These are phyloP conservation scores for Gorsachius goisagi DNA, from an alignment of 2,113 vertebrate species.

Conservation along the genomic window DNA sequence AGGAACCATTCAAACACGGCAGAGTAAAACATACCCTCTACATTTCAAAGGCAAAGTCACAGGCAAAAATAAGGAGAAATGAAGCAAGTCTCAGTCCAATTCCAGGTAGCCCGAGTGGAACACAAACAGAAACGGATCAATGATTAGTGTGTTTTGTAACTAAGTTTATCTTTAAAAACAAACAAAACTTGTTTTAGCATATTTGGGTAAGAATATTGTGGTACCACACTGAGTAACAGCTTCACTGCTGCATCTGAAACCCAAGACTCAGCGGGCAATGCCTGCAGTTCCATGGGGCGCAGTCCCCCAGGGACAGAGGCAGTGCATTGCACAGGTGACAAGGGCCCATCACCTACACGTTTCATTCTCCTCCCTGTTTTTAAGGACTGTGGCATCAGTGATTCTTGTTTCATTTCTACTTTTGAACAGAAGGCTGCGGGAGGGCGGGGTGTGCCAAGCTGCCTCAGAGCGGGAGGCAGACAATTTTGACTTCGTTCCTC, in stretches of 20 bases:
- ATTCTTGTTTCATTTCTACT: background rate
- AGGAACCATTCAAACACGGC: background rate
- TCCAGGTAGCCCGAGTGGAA: background rate
- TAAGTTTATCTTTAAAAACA: background rate
- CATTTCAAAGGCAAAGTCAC: background rate
- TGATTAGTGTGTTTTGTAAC: background rate
- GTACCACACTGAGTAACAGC: rapidly evolving
- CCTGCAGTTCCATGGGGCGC: background rate
- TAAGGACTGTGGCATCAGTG: background rate
- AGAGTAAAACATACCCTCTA: background rate
- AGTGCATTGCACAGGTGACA: no score
- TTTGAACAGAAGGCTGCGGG: background rate
- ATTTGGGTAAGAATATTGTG: background rate
- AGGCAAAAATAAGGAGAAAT: background rate
- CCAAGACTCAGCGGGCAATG: rapidly evolving
- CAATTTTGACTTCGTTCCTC: background rate
- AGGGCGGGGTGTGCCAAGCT: background rate
- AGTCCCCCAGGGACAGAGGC: background rate
- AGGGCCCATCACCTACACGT: background rate
- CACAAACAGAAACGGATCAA: background rate
- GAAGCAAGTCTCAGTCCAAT: background rate
- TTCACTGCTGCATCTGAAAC: background rate
- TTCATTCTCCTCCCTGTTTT: background rate
- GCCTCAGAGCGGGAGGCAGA: background rate
- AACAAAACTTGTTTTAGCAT: background rate